phyloP scores from a whole-genome alignment of 2,113 vertebrate species.

The Neotragus pygmaeus region DNA sequence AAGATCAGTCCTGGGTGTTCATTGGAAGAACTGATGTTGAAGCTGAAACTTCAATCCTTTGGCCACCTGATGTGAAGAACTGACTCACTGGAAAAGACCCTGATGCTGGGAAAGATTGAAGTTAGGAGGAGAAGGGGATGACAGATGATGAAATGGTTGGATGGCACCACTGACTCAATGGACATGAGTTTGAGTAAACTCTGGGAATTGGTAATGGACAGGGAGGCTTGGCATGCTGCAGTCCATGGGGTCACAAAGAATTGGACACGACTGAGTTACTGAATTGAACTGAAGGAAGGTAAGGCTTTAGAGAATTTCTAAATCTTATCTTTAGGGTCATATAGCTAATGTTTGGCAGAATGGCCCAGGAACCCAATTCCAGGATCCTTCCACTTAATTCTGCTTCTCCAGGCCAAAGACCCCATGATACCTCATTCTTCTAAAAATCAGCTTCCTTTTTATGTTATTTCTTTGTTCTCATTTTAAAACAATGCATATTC shows the following conservation, averaged over 20 bases:
- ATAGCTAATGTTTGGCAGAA: neutral
- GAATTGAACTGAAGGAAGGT: neutral
- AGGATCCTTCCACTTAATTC: neutral
- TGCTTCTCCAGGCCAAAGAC: neutral
- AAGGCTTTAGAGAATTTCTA: neutral
- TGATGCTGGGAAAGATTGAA: neutral
- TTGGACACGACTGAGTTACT: neutral
- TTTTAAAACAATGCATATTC: neutral
- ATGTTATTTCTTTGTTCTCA: neutral
- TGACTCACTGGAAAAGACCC: neutral
- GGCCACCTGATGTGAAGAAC: neutral
- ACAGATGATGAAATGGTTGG: neutral
- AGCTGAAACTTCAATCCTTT: neutral
- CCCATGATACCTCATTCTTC: neutral
- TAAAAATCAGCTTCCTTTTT: neutral
- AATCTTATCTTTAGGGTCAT: neutral
- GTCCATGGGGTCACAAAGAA: neutral
- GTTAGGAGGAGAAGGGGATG: neutral
- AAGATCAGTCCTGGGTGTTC: neutral
- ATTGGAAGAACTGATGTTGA: neutral
- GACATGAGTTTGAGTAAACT: neutral
- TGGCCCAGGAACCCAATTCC: neutral
- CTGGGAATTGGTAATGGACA: neutral
- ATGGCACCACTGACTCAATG: neutral
- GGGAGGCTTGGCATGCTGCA: accelerated